phyloP scores from a whole-genome alignment of 53 echinoderm and acorn worm species.

The Astropecten irregularis region DNA sequence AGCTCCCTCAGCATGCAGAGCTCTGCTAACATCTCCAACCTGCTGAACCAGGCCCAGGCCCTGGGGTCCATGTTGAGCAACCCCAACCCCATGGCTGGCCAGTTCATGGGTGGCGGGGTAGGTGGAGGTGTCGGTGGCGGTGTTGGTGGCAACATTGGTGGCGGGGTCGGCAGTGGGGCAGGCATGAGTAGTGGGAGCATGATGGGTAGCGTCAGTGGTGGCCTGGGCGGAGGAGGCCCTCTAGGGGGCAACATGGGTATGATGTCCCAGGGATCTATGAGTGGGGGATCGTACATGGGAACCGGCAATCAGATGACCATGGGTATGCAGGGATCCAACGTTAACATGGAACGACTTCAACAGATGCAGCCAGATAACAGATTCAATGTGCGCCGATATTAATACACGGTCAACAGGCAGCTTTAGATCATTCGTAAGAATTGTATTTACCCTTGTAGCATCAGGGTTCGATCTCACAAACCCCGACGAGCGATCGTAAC shows the following conservation, averaged over 20 bases:
- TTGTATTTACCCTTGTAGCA: too few relatives aligned
- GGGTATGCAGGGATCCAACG: background rate
- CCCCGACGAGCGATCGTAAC: too few relatives aligned
- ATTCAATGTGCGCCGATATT: conserved; percentile 27
- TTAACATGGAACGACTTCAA: conserved; percentile 35
- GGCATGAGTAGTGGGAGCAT: background rate
- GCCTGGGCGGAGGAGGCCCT: conserved; percentile 35
- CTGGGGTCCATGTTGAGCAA: conserved; percentile 33
- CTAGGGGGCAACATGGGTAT: conserved; percentile 14
- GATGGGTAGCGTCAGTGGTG: conserved; percentile 27
- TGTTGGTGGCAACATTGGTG: background rate
- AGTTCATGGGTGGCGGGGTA: conserved; percentile 20
- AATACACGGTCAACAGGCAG: too few relatives aligned
- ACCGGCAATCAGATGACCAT: background rate
- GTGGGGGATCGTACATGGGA: background rate
- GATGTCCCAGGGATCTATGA: conserved; percentile 27
- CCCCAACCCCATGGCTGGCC: conserved; percentile 7
- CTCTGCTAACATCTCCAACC: background rate
- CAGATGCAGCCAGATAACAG: conserved; percentile 43
- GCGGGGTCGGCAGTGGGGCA: background rate
- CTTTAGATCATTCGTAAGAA: too few relatives aligned
- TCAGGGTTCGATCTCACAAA: too few relatives aligned
- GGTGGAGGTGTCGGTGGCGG: background rate
- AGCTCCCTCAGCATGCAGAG: conserved; percentile 16
- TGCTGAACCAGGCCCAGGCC: conserved; percentile 41